phyloP scores from a whole-genome alignment of 2,113 vertebrate genomes.

The Otocyon megalotis region DNA sequence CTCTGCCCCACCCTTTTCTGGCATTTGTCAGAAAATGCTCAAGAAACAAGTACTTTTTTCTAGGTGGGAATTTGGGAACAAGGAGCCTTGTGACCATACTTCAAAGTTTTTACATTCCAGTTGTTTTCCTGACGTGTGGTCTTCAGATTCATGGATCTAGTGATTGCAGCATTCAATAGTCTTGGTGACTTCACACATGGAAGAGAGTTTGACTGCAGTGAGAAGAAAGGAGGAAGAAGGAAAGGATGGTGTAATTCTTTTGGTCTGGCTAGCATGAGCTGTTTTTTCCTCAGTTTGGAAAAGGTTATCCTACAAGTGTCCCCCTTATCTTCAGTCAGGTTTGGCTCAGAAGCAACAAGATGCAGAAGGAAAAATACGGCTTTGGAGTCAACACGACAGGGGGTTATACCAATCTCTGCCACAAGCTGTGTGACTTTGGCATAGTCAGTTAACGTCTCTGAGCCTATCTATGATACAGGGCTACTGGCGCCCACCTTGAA shows the following conservation, averaged over 20 bases:
- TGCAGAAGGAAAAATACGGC: background rate
- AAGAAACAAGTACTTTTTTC: conserved; percentile 51
- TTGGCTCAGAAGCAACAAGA: conserved; percentile 42
- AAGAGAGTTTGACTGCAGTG: background rate
- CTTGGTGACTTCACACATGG: background rate
- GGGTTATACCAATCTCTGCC: background rate
- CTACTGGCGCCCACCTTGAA: background rate
- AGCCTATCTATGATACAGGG: background rate
- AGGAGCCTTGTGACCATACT: background rate
- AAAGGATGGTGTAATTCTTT: background rate
- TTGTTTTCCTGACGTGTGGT: background rate
- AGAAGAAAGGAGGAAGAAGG: background rate
- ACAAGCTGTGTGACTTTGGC: background rate
- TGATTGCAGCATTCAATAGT: background rate
- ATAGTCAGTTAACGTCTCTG: conserved; percentile 22
- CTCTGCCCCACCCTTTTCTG: background rate
- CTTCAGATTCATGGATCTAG: background rate
- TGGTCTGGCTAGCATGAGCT: background rate
- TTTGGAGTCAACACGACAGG: background rate
- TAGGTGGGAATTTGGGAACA: background rate
- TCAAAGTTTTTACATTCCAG: background rate
- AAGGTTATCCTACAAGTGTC: background rate
- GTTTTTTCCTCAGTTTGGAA: background rate
- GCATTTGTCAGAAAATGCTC: background rate
- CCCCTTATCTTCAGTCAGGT: background rate